These are phyloP conservation scores for Leptodactylus fuscus DNA, from an alignment of 2,113 vertebrate species.

Conservation along the genomic window DNA sequence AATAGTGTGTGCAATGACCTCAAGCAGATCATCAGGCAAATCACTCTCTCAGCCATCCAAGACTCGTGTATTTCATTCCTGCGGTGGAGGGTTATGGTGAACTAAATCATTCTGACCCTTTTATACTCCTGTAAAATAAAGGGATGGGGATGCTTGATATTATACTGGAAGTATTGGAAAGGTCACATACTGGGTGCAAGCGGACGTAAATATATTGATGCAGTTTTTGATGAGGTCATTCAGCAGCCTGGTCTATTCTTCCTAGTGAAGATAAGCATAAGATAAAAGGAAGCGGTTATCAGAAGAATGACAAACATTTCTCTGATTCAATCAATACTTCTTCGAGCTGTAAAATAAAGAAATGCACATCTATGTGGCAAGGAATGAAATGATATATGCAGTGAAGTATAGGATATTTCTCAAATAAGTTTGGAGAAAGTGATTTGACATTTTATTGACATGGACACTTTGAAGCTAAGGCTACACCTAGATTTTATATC, in stretches of 20 bases:
- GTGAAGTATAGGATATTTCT: too few relatives aligned
- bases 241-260: neutral
- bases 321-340: constrained; percentile 27
- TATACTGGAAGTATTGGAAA: constrained; percentile 3
- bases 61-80: constrained; percentile 34
- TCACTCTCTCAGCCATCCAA: neutral
- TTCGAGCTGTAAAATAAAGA: neutral
- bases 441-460: too few relatives aligned
- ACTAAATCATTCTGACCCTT: constrained; percentile 29
- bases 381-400: neutral
- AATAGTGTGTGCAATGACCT: neutral
- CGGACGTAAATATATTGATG: neutral
- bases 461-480: too few relatives aligned
- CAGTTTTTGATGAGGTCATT: constrained; percentile 30
- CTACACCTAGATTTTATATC: too few relatives aligned
- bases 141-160: neutral
- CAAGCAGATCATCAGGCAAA: constrained; percentile 9
- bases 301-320: constrained; percentile 16
- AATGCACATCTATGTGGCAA: constrained; percentile 12
- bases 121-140: constrained; percentile 22
- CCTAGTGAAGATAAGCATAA: constrained; percentile 8
- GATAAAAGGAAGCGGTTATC: neutral
- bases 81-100: neutral
- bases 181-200: neutral
- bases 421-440: too few relatives aligned